phyloP scores from a whole-genome alignment of 2,797 vertebrate species.

The Otolemur crassicaudatus region DNA sequence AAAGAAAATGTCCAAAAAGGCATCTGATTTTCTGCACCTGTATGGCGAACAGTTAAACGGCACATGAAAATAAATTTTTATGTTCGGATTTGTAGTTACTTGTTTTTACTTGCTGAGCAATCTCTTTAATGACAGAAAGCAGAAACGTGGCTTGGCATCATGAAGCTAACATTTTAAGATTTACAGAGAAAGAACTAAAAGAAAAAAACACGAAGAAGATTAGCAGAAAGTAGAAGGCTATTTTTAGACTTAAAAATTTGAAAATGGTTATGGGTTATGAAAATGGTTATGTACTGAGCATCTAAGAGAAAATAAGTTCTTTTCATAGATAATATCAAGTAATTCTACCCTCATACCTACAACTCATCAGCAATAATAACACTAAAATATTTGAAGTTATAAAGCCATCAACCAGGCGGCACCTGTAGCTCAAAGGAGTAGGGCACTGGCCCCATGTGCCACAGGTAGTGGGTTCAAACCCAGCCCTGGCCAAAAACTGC shows the following conservation, averaged over 20 bases:
- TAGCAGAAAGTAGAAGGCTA: background rate
- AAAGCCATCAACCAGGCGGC: background rate
- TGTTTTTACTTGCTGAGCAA: conserved; percentile 45
- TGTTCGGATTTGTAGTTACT: background rate
- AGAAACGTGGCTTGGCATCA: background rate
- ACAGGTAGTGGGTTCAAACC: no score
- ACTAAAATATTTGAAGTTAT: background rate
- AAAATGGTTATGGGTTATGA: background rate
- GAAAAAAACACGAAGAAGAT: background rate
- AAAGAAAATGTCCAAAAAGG: conserved; percentile 39
- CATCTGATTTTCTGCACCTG: conserved; percentile 33
- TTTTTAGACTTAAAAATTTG: background rate
- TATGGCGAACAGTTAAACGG: background rate
- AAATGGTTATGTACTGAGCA: background rate
- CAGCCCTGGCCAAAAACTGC: no score
- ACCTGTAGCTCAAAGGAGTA: no score
- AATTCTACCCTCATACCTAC: background rate
- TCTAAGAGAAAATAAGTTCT: background rate
- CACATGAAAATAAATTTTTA: background rate
- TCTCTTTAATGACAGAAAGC: background rate
- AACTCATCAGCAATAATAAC: background rate
- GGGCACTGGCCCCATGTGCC: no score
- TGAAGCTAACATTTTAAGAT: background rate
- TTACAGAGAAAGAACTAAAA: background rate
- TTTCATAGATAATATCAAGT: background rate